A percentile compares a stretch with the other conserved stretches of the same genome.
Evolutionary conservation across 1,140 invertebrate genomes (phyloP).

Genomic region (Ceratosolen solmsi): DNA sequence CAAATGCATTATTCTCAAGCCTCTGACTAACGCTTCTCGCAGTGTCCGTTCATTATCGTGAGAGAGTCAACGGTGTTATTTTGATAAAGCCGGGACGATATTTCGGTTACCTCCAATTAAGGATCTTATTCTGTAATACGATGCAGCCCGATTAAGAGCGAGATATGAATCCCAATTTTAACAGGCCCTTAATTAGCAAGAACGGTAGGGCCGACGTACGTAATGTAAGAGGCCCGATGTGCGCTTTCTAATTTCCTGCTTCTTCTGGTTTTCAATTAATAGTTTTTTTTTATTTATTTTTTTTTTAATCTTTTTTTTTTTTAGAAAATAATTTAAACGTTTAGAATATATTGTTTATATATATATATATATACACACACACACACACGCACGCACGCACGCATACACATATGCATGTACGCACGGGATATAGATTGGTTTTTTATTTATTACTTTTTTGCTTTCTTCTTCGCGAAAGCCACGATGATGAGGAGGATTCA

Average conservation of each 20-base stretch:
- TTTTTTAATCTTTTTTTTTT: too few species aligned
- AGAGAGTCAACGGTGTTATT: background rate
- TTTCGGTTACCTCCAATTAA: conserved; percentile 31
- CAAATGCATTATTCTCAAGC: conserved; percentile 31
- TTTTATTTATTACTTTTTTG: background rate
- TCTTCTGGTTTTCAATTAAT: too few species aligned
- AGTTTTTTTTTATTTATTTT: background rate
- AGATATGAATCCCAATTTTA: background rate
- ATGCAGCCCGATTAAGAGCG: conserved; percentile 1
- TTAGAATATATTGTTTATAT: conserved; percentile 52
- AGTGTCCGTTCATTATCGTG: conserved; percentile 18
- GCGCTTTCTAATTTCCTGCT: background rate
- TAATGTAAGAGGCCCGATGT: background rate
- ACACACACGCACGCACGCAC: background rate
- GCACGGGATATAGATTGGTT: conserved; percentile 52
- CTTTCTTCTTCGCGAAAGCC: conserved; percentile 18
- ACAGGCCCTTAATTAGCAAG: conserved; percentile 19
- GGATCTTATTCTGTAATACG: background rate
- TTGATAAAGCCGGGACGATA: conserved; percentile 26
- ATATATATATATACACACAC: background rate
- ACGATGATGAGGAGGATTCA: conserved; percentile 10
- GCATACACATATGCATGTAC: background rate
- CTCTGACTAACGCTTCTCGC: conserved; percentile 15
- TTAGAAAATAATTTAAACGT: conserved; percentile 62
- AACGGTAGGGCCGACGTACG: background rate